These are phyloP conservation scores for Willowsia nigromaculata DNA, from an alignment of 2,888 invertebrate genomes.

Conservation along the genomic window DNA sequence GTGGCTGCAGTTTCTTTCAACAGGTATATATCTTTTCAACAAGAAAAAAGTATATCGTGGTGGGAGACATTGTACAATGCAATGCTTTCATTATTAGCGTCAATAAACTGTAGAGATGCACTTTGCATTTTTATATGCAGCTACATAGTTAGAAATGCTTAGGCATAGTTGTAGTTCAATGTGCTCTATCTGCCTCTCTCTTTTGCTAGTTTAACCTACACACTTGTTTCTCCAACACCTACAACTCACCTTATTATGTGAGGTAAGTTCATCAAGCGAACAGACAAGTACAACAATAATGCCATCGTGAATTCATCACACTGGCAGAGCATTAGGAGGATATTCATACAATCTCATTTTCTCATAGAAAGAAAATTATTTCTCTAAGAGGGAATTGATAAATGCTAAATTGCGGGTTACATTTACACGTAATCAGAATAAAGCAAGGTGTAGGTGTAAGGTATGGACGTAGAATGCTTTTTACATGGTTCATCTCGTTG, in stretches of 20 bases:
- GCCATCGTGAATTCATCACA: neutral
- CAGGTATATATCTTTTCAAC: constrained; percentile 17
- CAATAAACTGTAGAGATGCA: neutral
- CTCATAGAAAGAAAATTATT: no score
- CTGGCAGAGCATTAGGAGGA: neutral
- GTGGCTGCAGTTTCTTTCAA: constrained; percentile 30
- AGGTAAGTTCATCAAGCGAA: neutral
- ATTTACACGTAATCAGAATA: no score
- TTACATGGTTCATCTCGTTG: no score
- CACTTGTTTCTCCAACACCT: constrained; percentile 11
- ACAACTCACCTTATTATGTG: neutral
- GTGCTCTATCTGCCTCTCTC: neutral
- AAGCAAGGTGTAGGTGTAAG: no score
- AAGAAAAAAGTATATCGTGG: neutral
- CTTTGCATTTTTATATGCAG: constrained; percentile 29
- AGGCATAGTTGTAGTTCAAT: constrained; percentile 31
- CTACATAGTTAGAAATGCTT: neutral
- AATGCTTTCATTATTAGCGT: neutral
- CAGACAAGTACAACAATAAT: neutral
- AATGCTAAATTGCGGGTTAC: no score
- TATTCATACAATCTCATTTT: neutral
- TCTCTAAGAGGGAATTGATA: no score
- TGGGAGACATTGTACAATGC: constrained; percentile 30
- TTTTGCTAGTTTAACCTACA: constrained; percentile 32
- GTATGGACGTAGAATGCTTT: no score